Percentiles rank a stretch among this genome's conserved stretches.
phyloP scores from a whole-genome alignment of 2,797 vertebrate species.

The Sebastes iracundus region DNA sequence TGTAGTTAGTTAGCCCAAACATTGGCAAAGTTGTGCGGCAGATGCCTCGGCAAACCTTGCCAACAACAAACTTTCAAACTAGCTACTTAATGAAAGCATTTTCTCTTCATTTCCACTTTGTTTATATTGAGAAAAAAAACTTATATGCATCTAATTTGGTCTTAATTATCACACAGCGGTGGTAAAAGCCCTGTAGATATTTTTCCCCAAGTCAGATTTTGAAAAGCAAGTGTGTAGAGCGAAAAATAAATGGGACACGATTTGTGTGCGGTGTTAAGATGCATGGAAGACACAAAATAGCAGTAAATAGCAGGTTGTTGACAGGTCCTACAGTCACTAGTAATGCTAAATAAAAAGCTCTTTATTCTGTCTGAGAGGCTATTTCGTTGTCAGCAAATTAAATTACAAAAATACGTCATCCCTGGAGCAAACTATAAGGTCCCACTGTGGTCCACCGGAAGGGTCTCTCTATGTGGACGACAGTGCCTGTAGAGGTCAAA shows the following conservation, averaged over 20 bases:
- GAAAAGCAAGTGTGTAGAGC: neutral
- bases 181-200: neutral
- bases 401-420: no score
- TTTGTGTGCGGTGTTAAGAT: neutral
- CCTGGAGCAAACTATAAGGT: no score
- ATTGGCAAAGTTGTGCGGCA: neutral
- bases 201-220: neutral
- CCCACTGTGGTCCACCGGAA: no score
- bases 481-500: neutral
- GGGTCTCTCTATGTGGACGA: neutral
- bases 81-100: neutral
- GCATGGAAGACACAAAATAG: neutral
- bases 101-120: neutral
- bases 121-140: neutral
- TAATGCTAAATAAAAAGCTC: neutral
- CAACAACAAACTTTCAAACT: neutral
- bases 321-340: neutral
- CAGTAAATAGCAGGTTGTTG: neutral
- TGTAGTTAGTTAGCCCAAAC: neutral
- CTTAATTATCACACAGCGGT: neutral
- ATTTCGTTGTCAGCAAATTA: neutral
- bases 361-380: constrained; percentile 30
- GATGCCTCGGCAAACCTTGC: neutral
- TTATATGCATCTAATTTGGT: neutral
- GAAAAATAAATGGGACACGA: neutral